Evolutionary conservation across 2,797 vertebrate species (phyloP), one percentile per base, ranked within the genome.

Genomic region (Squalus acanthias): DNA sequence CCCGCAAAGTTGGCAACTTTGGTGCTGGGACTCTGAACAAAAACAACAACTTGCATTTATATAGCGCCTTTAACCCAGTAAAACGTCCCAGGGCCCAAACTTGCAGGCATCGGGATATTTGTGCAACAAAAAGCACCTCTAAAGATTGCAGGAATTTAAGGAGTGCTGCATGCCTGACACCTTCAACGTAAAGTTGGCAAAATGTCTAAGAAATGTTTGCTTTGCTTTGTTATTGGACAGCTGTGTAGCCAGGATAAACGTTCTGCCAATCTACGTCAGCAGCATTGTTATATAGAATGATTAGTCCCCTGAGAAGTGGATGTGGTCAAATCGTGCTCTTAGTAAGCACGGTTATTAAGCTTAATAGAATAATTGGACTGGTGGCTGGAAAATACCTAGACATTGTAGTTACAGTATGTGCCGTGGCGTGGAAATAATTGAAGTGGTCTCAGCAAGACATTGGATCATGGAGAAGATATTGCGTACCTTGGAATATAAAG

Each of bases 221-320:
- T 65, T 33, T 76, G 94, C 69, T 95, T 76, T 95, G 94, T 95
- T 76, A 95, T 53, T 95, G 94, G 70, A 53, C 94, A 95, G 94
- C 94, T 95, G 94, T 95, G 94, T 76, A 72, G 26, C 29, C 94
- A 95, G 94, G 94, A 95, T 95, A 95, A 76, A 53, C 5, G 29
- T n/a, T 74, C 94, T 76, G 94, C 67, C 94, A 95, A 95, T 95
- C 50, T 46, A 76, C 70, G 94, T 95, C 70, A 95, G 70, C 29
- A 76, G 94, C 70, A 95, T 95, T 95, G 94, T 95, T 95, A n/a
- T 46, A 53, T 74, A 60, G 26, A 76, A 60, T 57, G 70, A 95
- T 95, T 95, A 60, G 9, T 95, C 94, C 94, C 94, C 29, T 1
- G 70, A 95, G 94, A 76, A 57, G 29, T 76, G 70, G 50, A 95